Conservation (phyloP, 2,797 vertebrate species). For the Somateria mollissima region DNA sequence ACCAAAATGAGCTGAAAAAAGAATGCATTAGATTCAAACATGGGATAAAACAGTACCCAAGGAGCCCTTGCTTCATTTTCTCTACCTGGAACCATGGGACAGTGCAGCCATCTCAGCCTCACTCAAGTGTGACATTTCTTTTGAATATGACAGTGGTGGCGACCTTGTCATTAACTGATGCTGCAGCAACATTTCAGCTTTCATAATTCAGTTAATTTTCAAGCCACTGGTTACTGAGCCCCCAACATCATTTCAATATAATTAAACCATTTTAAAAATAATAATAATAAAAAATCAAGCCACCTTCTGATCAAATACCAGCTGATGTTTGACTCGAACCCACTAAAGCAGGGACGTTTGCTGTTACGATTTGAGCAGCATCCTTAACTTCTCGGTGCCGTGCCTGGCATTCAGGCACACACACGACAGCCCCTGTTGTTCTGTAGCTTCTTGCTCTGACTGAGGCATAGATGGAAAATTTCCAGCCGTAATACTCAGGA, state of each 20-base stretch:
- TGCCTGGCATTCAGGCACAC: background rate
- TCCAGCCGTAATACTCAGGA: background rate
- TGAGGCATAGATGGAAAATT: background rate
- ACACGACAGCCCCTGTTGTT: background rate
- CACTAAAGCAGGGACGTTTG: background rate
- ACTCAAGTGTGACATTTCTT: slow-evolving; percentile 86
- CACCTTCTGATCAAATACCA: slow-evolving; percentile 13
- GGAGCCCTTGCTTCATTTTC: slow-evolving; percentile 79
- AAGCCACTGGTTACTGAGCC: slow-evolving; percentile 75
- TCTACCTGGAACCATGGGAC: slow-evolving; percentile 82
- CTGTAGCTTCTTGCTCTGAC: background rate
- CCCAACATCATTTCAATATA: slow-evolving; percentile 73
- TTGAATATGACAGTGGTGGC: slow-evolving; percentile 81
- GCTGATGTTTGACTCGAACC: background rate
- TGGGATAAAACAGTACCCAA: slow-evolving; percentile 74
- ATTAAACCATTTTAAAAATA: slow-evolving; percentile 63
- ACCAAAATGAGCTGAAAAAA: slow-evolving; percentile 78
- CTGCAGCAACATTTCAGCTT: slow-evolving; percentile 78
- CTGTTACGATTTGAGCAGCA: background rate
- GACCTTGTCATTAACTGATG: slow-evolving; percentile 85
- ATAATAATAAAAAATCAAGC: background rate
- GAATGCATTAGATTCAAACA: slow-evolving; percentile 76
- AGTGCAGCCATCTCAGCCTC: slow-evolving; percentile 78
- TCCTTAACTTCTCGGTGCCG: background rate
- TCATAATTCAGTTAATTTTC: slow-evolving; percentile 84